These are phyloP conservation scores for Pantelozetes paolii DNA, from an alignment of 2,888 invertebrate genomes.

Conservation along the genomic window DNA sequence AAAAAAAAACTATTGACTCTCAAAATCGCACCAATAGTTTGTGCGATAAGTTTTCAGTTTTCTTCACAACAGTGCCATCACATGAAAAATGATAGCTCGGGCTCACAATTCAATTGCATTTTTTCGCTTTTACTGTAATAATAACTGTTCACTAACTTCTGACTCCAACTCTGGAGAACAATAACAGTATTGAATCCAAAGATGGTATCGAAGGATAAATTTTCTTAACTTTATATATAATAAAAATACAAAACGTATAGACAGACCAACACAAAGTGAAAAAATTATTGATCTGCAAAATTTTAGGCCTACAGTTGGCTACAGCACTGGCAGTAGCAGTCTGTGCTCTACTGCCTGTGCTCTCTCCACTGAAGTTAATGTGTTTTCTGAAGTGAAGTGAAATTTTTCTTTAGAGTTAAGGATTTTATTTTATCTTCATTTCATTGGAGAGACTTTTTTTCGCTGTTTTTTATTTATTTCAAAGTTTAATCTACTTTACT, in stretches of 20 bases:
- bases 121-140: not conserved
- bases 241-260: too few relatives aligned
- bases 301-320: too few relatives aligned
- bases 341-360: too few relatives aligned
- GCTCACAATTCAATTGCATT: constrained; percentile 2
- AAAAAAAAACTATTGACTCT: not conserved
- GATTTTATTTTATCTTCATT: not conserved
- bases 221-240: not conserved
- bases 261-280: too few relatives aligned
- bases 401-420: not conserved
- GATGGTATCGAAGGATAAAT: not conserved
- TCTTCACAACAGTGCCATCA: not conserved
- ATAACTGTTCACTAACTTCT: not conserved
- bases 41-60: not conserved
- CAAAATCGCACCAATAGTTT: not conserved
- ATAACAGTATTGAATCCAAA: not conserved
- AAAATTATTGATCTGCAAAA: too few relatives aligned
- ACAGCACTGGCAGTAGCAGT: too few relatives aligned
- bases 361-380: too few relatives aligned
- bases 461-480: not conserved
- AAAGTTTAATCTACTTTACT: not conserved
- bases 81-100: constrained; percentile 6
- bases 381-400: not conserved
- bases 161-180: not conserved
- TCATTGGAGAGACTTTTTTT: not conserved